Conservation (phyloP, 37 sponge, comb jelly and placozoan genomes). For the Chondrilla cf. caribensis region DNA sequence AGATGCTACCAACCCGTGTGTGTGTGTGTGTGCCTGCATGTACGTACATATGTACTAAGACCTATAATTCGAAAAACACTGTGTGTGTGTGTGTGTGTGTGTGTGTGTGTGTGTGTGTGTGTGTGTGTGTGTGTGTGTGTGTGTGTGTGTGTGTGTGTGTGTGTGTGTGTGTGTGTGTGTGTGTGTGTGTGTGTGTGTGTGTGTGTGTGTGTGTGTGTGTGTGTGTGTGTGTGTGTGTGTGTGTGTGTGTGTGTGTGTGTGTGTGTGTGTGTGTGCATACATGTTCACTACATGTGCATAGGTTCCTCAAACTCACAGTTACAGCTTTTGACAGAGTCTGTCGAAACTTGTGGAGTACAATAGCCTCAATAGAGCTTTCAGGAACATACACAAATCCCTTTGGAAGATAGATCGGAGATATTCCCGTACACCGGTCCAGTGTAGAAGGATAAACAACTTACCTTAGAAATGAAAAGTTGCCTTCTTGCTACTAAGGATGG, state of each 20-base stretch:
- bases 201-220: too few relatives aligned
- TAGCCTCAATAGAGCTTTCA: constrained; percentile 38
- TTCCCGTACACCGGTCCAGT: background rate
- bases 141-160: too few relatives aligned
- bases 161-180: too few relatives aligned
- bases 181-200: too few relatives aligned
- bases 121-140: too few relatives aligned
- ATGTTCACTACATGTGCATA: background rate
- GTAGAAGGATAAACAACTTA: constrained; percentile 6
- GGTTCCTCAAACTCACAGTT: constrained; percentile 38
- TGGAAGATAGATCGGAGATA: background rate
- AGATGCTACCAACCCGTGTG: background rate
- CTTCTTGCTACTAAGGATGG: constrained; percentile 68
- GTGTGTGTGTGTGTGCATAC: too few relatives aligned
- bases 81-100: too few relatives aligned
- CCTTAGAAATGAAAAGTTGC: constrained; percentile 57
- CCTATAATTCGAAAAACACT: too few relatives aligned
- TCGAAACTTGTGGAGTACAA: constrained; percentile 74
- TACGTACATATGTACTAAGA: background rate
- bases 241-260: too few relatives aligned
- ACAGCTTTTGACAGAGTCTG: constrained; percentile 62
- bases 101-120: too few relatives aligned
- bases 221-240: too few relatives aligned
- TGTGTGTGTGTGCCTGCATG: background rate
- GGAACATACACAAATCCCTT: constrained; percentile 88